Percentiles rank a stretch among this genome's conserved stretches.
Evolutionary conservation across 2,888 invertebrate genomes (phyloP).

Genomic region (Stenichneumon culpator): DNA sequence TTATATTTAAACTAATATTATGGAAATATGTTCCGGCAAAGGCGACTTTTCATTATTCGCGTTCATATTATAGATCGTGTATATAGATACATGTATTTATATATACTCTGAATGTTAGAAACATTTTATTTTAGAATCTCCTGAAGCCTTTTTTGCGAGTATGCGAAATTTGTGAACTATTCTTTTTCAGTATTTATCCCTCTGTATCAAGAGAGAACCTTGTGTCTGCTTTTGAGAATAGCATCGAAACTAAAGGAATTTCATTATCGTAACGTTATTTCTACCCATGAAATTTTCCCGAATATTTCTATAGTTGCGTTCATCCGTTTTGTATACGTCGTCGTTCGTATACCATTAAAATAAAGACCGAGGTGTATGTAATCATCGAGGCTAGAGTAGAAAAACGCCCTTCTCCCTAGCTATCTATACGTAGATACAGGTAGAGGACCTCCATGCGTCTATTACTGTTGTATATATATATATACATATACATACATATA

Average conservation of each 20-base stretch:
- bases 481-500: constrained; percentile 28
- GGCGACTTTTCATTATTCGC: background rate
- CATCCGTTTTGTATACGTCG: background rate
- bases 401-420: constrained; percentile 31
- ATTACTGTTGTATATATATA: constrained; percentile 17
- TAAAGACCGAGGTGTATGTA: constrained; percentile 33
- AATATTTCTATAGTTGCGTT: background rate
- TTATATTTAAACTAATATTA: background rate
- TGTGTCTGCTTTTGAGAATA: constrained; percentile 9
- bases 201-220: constrained; percentile 12
- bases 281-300: background rate
- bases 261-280: background rate
- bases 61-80: background rate
- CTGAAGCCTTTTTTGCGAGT: constrained; percentile 24
- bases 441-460: constrained; percentile 49
- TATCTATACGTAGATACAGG: constrained; percentile 21
- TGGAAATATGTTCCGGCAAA: background rate
- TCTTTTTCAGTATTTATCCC: background rate
- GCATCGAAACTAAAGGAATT: background rate
- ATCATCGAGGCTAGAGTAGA: constrained; percentile 54
- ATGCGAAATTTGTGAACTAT: constrained; percentile 37
- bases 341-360: constrained; percentile 23
- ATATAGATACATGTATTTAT: constrained; percentile 24
- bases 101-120: constrained; percentile 20
- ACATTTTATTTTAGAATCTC: constrained; percentile 54